phyloP scores from a whole-genome alignment of 2,888 invertebrate genomes.

The Mesorhabditis sp. region DNA sequence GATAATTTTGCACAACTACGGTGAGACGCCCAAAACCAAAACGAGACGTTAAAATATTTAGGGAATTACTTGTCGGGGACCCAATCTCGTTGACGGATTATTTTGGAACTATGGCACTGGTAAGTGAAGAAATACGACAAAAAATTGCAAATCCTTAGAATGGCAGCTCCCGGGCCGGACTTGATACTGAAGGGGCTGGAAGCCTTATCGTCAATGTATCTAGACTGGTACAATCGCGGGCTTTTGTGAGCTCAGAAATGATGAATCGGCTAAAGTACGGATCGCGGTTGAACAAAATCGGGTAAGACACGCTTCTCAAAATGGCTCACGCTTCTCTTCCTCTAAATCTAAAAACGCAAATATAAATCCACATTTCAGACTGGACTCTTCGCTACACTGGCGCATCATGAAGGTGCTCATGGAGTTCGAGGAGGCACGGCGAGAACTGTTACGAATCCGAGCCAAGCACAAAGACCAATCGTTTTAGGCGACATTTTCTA shows the following conservation, averaged over 20 bases:
- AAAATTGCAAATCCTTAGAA: constrained; percentile 12
- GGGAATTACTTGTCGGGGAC: neutral
- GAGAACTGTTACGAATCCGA: constrained; percentile 34
- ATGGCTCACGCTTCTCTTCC: neutral
- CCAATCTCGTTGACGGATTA: neutral
- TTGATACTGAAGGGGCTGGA: constrained; percentile 29
- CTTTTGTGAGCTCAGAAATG: constrained; percentile 30
- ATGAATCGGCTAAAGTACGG: constrained; percentile 37
- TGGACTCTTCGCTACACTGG: constrained; percentile 40
- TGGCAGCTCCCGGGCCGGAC: constrained; percentile 20
- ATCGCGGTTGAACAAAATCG: constrained; percentile 32
- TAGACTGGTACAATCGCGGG: constrained; percentile 30
- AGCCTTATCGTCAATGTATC: constrained; percentile 13
- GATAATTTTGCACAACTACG: neutral
- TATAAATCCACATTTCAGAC: constrained; percentile 18
- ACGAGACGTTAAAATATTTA: neutral
- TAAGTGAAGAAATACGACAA: neutral
- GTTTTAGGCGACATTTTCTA: neutral
- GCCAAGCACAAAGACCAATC: constrained; percentile 17
- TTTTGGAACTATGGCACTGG: neutral
- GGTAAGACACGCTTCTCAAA: constrained; percentile 16
- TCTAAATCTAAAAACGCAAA: neutral
- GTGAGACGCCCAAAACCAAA: neutral
- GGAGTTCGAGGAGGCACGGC: constrained; percentile 45
- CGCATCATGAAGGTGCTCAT: constrained; percentile 45